Evolutionary conservation across 2,888 invertebrate species (phyloP), one percentile per base, ranked within the genome.

Genomic region (Acleris literana): DNA sequence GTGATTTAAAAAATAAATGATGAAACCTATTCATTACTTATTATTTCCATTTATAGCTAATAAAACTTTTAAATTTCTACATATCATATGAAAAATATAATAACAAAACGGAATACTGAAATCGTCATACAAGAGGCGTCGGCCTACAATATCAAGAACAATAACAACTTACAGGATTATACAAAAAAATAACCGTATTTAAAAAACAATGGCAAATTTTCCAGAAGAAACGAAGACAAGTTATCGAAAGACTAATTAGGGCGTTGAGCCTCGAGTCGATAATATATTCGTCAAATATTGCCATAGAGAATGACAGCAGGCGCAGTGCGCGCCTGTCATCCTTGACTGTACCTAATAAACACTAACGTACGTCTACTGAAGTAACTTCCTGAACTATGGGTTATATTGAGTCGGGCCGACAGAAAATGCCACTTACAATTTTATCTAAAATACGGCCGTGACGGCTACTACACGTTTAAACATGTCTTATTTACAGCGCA

Each of bases 51-150:
- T 83, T 84, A 88, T 75, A 80, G 72, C 81, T 87, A 86, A 82
- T 81, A 83, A 82, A 81, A 51, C 33, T 51, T 57, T 82, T 83
- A 76, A 84, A 86, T 69, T 74, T 80, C 82, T 85, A 86, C 80
- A 71, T 83, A 82, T 51, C 71, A 86, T 52, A 33, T 58, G 63
- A 87, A 87, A 44, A 86, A 81, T 80, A 80, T 83, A 87, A 86
- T 85, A 86, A 83, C 76, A 71, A 72, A 74, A 83, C 71, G 78
- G 78, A 85, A 88, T 87, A 87, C 83, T 87, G 85, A 82, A 78
- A 76, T 73, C 69, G 75, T 78, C 82, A 83, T 83, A 85, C 84
- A 80, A 80, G 62, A 80, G 81, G 81, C 80, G 76, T 73, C 70
- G 71, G 66, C 79, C 81, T 81, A 84, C 81, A 81, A 80, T 81